Evolutionary conservation across 2,888 invertebrate genomes (phyloP).

Genomic region (Alviniconcha strummeri): DNA sequence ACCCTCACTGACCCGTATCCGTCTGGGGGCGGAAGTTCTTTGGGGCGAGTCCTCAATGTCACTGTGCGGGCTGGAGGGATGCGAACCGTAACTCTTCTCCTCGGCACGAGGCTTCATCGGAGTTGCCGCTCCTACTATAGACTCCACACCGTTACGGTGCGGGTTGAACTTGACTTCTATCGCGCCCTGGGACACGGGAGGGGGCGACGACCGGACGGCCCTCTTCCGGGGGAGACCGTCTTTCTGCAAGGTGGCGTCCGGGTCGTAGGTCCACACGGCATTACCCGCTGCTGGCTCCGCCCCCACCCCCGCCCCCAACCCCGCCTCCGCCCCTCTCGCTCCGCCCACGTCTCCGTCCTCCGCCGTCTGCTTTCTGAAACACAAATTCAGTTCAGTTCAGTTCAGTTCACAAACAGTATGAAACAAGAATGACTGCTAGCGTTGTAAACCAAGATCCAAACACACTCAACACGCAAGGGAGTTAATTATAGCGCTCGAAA

Average conservation of each 20-base stretch:
- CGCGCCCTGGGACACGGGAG: not conserved
- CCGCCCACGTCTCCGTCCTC: conserved; percentile 9
- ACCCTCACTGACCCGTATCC: conserved; percentile 54
- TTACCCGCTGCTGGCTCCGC: conserved; percentile 8
- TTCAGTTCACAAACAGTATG: too few relatives aligned
- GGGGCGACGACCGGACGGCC: conserved; percentile 8
- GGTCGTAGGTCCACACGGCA: conserved; percentile 39
- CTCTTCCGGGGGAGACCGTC: conserved; percentile 37
- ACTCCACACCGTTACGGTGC: conserved; percentile 25
- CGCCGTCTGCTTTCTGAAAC: conserved; percentile 23
- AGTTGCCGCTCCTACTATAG: conserved; percentile 13
- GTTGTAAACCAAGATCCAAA: too few relatives aligned
- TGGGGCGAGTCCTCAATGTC: conserved; percentile 9
- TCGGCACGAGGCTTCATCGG: not conserved
- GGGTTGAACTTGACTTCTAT: not conserved
- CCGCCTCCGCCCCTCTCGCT: not conserved
- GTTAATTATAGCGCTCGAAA: too few relatives aligned
- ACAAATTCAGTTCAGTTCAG: not conserved
- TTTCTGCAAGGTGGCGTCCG: conserved; percentile 39
- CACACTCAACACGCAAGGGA: too few relatives aligned
- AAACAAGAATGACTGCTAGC: too few relatives aligned
- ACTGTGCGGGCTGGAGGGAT: conserved; percentile 15
- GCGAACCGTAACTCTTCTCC: conserved; percentile 11
- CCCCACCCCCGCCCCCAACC: not conserved
- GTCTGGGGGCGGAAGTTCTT: conserved; percentile 10